Evolutionary conservation across 2,797 vertebrate genomes (phyloP), one percentile per base, ranked within the genome.

Genomic region (Monodelphis domestica): DNA sequence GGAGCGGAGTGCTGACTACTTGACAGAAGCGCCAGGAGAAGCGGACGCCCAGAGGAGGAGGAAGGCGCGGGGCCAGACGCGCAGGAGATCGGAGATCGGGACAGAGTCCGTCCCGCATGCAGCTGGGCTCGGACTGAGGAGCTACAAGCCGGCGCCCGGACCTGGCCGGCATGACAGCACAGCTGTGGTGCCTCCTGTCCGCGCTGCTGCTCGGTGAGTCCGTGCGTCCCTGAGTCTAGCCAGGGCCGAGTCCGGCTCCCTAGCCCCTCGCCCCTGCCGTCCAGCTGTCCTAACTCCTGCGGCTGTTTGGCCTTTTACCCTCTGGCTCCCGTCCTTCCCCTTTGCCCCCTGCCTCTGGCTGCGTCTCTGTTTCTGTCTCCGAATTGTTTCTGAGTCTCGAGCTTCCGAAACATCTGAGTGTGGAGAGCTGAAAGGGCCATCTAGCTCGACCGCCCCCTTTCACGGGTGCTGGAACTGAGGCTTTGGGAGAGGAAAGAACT

Each of bases 131-230:
- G 12, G 30, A 59, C 29, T 14, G 30, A 59, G 38, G 38, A 38
- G 38, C 21, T 9, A 17, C 6, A 38, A 10, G 38, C 2, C 9
- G 38, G 30, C 38, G 38, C 17, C 38, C 38, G 38, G 30, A 51
- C 29, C n/a, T 1, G 15, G 59, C 38, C 45, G n/a, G 29, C 55
- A 54, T 57, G 56, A 91, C 91, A 95, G 95, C 97, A 94, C 96
- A 97, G 95, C 97, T 95, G 94, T 93, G 94, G 95, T 89, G 90
- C 57, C 96, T 95, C 52, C 95, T 52, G 94, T 45, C 14, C 95
- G 30, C 70, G 84, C 91, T 52, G 70, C 70, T 50, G 30, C 33
- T 56, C 38, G 55, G 54, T 55, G 24, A 53, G 89, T 38, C 96
- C 93, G 91, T 57, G 91, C 92, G 93, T 56, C 53, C 95, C 89